Conservation (phyloP, 2,113 vertebrate species). For the Silurus glanis region DNA sequence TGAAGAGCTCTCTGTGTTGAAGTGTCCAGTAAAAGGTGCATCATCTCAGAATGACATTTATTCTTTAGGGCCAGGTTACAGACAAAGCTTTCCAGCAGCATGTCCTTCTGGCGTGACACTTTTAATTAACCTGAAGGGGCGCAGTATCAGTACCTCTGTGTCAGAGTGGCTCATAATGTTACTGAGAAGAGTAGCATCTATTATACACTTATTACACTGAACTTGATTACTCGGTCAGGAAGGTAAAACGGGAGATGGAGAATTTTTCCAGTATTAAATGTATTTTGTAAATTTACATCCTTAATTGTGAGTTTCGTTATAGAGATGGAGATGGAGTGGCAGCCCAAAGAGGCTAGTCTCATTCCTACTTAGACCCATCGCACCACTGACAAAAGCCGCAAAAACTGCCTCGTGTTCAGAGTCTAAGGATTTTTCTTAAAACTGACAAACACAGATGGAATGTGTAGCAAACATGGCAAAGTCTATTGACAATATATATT, state of each 20-base stretch:
- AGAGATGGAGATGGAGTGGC: neutral
- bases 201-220: neutral
- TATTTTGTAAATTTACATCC: neutral
- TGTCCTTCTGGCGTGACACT: conserved; percentile 29
- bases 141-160: too few species aligned
- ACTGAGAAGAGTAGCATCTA: neutral
- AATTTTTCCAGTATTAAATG: neutral
- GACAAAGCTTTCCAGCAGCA: conserved; percentile 35
- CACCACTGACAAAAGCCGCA: neutral
- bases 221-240: neutral
- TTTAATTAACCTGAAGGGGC: conserved; percentile 10
- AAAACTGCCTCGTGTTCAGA: neutral
- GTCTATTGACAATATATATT: too few species aligned
- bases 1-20: conserved; percentile 35
- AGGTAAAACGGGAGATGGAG: neutral
- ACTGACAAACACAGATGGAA: neutral
- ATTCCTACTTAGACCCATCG: neutral
- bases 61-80: conserved; percentile 24
- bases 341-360: neutral
- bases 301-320: neutral
- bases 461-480: neutral
- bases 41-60: conserved; percentile 35
- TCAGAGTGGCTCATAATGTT: neutral
- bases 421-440: neutral
- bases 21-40: conserved; percentile 38